Conservation (phyloP, 2,113 vertebrate species). For the Tylochromis polylepis region DNA sequence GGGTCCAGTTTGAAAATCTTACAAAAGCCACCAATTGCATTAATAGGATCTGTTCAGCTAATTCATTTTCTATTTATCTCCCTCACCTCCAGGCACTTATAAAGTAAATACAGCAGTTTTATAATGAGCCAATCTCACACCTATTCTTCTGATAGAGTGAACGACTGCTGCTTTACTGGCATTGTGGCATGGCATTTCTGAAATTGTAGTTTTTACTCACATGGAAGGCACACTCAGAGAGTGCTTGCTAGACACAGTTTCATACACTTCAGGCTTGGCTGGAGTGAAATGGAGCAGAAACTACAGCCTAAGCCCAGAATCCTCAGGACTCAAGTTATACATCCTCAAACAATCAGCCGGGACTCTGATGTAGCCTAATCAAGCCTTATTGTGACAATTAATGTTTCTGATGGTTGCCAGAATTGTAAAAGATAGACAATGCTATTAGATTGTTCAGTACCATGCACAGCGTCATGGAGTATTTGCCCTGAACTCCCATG, state of each 20-base stretch:
- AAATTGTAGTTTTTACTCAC: conserved; percentile 5
- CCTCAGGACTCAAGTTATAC: conserved; percentile 25
- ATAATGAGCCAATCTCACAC: neutral
- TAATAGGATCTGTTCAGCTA: neutral
- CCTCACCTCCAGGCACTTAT: neutral
- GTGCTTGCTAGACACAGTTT: neutral
- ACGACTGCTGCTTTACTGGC: neutral
- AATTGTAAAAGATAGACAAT: neutral
- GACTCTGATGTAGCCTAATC: conserved; percentile 18
- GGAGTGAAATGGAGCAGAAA: conserved; percentile 62
- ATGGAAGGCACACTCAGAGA: conserved; percentile 1
- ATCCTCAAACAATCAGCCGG: conserved; percentile 26
- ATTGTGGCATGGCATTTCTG: neutral
- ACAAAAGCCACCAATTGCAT: neutral
- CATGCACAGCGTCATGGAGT: neutral
- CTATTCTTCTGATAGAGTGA: neutral
- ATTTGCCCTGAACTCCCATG: neutral
- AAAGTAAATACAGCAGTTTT: neutral
- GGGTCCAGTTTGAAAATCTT: neutral
- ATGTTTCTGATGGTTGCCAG: conserved; percentile 11
- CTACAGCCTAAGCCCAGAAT: conserved; percentile 18
- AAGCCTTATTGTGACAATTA: conserved; percentile 36
- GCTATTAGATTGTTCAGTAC: neutral
- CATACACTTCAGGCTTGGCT: conserved; percentile 8
- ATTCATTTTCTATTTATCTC: neutral